These are phyloP conservation scores for Nemurella pictetii DNA, from an alignment of 2,888 invertebrate species.

Conservation along the genomic window DNA sequence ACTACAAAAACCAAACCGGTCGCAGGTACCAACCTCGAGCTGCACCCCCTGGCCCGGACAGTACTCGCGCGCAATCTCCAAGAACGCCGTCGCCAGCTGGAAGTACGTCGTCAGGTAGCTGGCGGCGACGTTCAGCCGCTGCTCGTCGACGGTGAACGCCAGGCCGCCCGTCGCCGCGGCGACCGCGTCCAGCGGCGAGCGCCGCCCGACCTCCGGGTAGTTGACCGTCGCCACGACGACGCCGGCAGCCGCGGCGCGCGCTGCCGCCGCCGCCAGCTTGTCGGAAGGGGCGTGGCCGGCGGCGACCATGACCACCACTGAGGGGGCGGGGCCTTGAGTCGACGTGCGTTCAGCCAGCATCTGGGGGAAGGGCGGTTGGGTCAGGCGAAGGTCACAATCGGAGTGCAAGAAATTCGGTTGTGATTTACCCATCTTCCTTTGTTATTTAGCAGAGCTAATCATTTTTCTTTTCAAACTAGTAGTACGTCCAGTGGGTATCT, in stretches of 20 bases:
- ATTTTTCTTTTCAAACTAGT: too few species aligned
- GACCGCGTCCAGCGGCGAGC: conserved; percentile 54
- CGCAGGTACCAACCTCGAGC: conserved; percentile 54
- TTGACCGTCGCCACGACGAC: conserved; percentile 59
- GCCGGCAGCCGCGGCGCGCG: conserved; percentile 53
- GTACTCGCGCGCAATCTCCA: conserved; percentile 54
- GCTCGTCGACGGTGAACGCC: conserved; percentile 58
- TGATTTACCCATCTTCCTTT: too few species aligned
- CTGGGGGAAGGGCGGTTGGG: conserved; percentile 45
- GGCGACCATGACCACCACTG: conserved; percentile 59
- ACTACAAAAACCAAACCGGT: too few species aligned
- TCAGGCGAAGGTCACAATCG: too few species aligned
- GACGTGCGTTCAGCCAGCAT: conserved; percentile 55
- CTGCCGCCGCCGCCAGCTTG: conserved; percentile 52
- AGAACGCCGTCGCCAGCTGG: conserved; percentile 56
- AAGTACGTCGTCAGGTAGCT: conserved; percentile 59
- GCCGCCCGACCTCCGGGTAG: conserved; percentile 56
- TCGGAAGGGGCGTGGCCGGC: conserved; percentile 57
- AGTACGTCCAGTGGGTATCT: too few species aligned
- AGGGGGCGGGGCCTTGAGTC: conserved; percentile 56
- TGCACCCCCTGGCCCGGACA: conserved; percentile 56
- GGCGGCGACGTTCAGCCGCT: conserved; percentile 57
- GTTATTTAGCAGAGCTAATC: too few species aligned
- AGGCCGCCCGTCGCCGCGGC: conserved; percentile 54
- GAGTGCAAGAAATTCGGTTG: too few species aligned